Conservation (phyloP, 2,113 vertebrate genomes). For the Paramormyrops kingsleyae region DNA sequence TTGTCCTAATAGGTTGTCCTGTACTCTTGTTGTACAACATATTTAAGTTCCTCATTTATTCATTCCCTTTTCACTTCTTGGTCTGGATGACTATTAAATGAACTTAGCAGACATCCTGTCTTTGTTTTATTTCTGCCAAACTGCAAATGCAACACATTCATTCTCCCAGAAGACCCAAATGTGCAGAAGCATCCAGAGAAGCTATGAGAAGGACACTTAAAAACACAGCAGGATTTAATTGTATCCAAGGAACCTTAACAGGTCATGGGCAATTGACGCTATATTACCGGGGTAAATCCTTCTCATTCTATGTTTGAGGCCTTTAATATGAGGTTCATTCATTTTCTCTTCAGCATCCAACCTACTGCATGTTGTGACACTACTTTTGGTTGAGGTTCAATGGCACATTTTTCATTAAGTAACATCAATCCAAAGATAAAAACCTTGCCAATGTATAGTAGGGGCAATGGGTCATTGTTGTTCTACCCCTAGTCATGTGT, state of each 20-base stretch:
- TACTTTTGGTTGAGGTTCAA: background rate
- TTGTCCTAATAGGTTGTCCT: too few relatives aligned
- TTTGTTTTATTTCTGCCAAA: background rate
- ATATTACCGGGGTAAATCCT: background rate
- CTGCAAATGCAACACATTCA: background rate
- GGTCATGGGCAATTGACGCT: background rate
- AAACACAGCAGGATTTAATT: background rate
- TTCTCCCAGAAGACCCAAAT: background rate
- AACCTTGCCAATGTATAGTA: background rate
- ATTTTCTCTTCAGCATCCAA: background rate
- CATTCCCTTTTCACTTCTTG: background rate
- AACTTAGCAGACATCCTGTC: background rate
- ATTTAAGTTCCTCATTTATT: background rate
- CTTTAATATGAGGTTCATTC: background rate
- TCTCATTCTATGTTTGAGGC: background rate
- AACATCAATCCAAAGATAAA: background rate
- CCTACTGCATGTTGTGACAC: background rate
- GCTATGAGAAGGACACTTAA: background rate
- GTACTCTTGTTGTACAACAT: too few relatives aligned
- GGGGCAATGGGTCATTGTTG: background rate
- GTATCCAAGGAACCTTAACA: background rate
- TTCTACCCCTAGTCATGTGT: background rate
- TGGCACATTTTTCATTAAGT: background rate
- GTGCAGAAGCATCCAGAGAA: background rate
- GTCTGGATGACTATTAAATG: background rate